Evolutionary conservation across 1,140 invertebrate species (phyloP).

Genomic region (Drosophila cardini): DNA sequence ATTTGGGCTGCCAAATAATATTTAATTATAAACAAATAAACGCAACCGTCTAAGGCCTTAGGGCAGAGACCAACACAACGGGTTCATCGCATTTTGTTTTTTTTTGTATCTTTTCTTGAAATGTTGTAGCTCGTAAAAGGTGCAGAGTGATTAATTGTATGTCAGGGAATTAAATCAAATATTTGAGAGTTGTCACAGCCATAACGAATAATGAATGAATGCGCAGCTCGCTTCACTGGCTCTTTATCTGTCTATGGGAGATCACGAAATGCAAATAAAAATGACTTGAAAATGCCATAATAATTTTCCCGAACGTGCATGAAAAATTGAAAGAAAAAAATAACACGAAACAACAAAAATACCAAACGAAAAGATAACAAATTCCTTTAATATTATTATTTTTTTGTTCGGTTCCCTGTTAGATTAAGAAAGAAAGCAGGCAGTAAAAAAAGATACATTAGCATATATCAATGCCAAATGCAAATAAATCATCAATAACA

Average conservation of each 20-base stretch:
- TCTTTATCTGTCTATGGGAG: slow-evolving; percentile 64
- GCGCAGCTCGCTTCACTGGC: slow-evolving; percentile 9
- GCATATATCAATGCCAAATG: slow-evolving; percentile 84
- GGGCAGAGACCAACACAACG: slow-evolving; percentile 11
- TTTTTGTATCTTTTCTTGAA: slow-evolving; percentile 11
- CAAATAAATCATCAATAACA: slow-evolving; percentile 84
- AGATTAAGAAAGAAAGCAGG: slow-evolving; percentile 34
- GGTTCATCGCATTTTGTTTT: slow-evolving; percentile 17
- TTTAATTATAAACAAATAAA: slow-evolving; percentile 84
- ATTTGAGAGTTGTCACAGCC: slow-evolving; percentile 72
- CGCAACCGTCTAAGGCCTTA: slow-evolving; percentile 35
- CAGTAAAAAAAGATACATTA: slow-evolving; percentile 69
- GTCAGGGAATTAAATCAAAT: slow-evolving; percentile 83
- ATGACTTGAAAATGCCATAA: slow-evolving; percentile 79
- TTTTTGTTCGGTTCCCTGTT: slow-evolving; percentile 8
- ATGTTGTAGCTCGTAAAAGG: slow-evolving; percentile 66
- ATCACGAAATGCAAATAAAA: slow-evolving; percentile 84
- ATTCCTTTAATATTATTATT: slow-evolving; percentile 21
- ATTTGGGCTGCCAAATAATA: slow-evolving; percentile 82
- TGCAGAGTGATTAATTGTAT: slow-evolving; percentile 82
- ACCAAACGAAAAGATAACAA: slow-evolving; percentile 66
- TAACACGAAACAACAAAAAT: slow-evolving; percentile 51
- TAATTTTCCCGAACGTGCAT: slow-evolving; percentile 64
- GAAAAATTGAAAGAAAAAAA: slow-evolving; percentile 68
- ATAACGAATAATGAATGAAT: slow-evolving; percentile 23